phyloP scores from a whole-genome alignment of 2,888 invertebrate genomes.

The Rhingia campestris region DNA sequence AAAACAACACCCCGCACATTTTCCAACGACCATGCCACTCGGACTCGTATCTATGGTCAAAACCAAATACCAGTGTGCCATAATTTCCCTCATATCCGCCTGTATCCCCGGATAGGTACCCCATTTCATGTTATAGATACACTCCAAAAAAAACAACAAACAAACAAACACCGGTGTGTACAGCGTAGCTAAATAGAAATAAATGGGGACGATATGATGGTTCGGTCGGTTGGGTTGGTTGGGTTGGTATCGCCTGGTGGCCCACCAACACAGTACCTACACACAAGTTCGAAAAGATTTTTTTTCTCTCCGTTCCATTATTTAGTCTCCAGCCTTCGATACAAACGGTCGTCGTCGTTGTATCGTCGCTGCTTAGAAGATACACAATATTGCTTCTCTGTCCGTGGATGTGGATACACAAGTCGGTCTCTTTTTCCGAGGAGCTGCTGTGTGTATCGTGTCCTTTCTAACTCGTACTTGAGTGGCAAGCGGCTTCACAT shows the following conservation, averaged over 20 bases:
- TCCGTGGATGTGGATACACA: slow-evolving; percentile 54
- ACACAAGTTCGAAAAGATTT: slow-evolving; percentile 55
- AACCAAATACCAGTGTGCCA: slow-evolving; percentile 54
- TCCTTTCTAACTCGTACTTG: slow-evolving; percentile 13
- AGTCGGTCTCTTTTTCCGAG: slow-evolving; percentile 41
- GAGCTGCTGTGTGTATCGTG: slow-evolving; percentile 34
- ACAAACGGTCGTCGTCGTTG: slow-evolving; percentile 78
- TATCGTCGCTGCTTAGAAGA: slow-evolving; percentile 49
- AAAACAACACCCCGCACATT: slow-evolving; percentile 41
- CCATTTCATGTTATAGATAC: slow-evolving; percentile 44
- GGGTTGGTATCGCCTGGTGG: slow-evolving; percentile 25
- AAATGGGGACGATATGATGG: slow-evolving; percentile 43
- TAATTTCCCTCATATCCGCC: slow-evolving; percentile 25
- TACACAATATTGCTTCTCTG: slow-evolving; percentile 49
- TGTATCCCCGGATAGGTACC: slow-evolving; percentile 23
- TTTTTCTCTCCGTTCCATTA: slow-evolving; percentile 74
- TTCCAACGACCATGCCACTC: slow-evolving; percentile 1
- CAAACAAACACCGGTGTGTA: too few relatives aligned
- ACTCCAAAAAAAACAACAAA: slow-evolving; percentile 6
- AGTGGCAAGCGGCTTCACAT: not conserved
- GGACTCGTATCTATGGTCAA: slow-evolving; percentile 35
- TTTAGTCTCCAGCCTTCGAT: slow-evolving; percentile 81
- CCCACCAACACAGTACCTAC: slow-evolving; percentile 49
- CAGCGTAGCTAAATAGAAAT: slow-evolving; percentile 59
- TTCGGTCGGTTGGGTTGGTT: slow-evolving; percentile 22